Evolutionary conservation across 2,888 invertebrate species (phyloP), one percentile per base, ranked within the genome.

Genomic region (Exephanes ischioxanthus): DNA sequence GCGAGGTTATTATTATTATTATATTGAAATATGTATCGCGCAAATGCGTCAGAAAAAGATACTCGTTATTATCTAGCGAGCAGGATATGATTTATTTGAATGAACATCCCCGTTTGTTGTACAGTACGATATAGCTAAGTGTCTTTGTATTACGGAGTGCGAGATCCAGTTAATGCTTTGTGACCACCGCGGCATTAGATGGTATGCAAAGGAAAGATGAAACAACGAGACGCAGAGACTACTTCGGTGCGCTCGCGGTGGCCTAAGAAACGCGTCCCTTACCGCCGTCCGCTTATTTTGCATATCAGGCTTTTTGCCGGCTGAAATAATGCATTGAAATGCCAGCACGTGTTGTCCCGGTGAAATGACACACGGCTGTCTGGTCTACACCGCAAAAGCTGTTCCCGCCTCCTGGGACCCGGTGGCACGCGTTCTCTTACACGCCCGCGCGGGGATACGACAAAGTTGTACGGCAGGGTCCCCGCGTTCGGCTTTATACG

Each of bases 311-410:
- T 92, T 92, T 91, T 92, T 91, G 90, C 92, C 91, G 91, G 90
- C 90, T 93, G 91, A 92, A 93, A 93, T 93, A 93, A 93, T 92
- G 93, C 93, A 93, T 93, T 93, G 92, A 93, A 93, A 93, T 93
- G 93, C 93, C 93, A 85, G 82, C 85, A 92, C 92, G 90, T 90
- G 92, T 91, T 91, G 91, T 91, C 91, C 89, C 86, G 90, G 90
- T 92, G 91, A 92, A 93, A 93, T 93, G 93, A 93, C 93, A 93
- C 92, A 92, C 92, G 91, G 91, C 90, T 92, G 92, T 92, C 92
- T 79, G 37, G 37, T 63, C 63, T 63, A 90, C 87, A 84, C 85
- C 85, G 90, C 90, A 88, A 91, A 92, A 92, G 89, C 90, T 68
- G 86, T 86, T 87, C 86, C 87, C 83, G 73, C 76, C 88, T 87